Conservation (phyloP, 2,113 vertebrate species). For the Mobula birostris region DNA sequence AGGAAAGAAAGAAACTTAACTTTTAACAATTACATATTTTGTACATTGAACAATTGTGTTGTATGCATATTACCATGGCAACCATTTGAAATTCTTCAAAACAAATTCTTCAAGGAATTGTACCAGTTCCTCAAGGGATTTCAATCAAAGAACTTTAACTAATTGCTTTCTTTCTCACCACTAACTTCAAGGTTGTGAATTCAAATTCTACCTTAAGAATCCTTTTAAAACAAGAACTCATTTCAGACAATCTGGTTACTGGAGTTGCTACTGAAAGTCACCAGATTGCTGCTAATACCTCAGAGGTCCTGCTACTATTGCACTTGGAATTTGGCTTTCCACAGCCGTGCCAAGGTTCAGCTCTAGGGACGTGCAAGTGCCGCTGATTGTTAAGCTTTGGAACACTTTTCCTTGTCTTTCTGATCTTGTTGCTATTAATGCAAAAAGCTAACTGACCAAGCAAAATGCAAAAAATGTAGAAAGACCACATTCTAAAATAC, state of each 20-base stretch:
- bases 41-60: not conserved
- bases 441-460: not conserved
- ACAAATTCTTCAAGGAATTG: not conserved
- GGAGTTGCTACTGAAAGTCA: not conserved
- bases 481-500: not conserved
- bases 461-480: not conserved
- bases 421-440: not conserved
- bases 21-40: not conserved
- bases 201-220: not conserved
- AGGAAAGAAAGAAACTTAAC: not conserved
- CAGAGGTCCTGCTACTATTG: not conserved
- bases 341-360: not conserved
- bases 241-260: not conserved
- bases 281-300: not conserved
- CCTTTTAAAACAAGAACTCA: not conserved
- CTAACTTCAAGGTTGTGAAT: not conserved
- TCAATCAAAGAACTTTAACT: too few relatives aligned
- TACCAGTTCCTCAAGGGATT: too few relatives aligned
- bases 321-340: not conserved
- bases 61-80: not conserved
- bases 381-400: not conserved
- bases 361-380: not conserved
- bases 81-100: not conserved
- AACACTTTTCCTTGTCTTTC: not conserved
- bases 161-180: too few relatives aligned